Base-by-base conservation (phyloP, 2,888 invertebrate species). In the Trilocha varians region DNA sequence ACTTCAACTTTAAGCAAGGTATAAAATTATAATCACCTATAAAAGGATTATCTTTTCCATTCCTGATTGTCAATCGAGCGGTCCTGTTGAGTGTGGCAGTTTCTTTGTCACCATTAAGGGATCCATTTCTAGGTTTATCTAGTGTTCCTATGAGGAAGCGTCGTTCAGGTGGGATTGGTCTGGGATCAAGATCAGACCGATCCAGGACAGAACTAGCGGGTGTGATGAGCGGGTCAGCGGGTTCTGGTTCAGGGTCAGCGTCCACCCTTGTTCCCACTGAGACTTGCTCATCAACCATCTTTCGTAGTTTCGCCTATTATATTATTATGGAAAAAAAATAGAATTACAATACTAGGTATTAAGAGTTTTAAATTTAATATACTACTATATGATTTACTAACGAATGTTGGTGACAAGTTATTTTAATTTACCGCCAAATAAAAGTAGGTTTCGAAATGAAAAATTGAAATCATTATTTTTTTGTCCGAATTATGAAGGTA, bases 211-310 rank as follows among this genome's bases (percentile, higher is more conserved):
- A 84, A 49, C 72, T 85, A 44, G 87, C 87, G 2, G 87, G 87
- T n/a, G 87, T 87, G 65, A 87, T 87, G 51, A 87, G 83, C 2
- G 87, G 87, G 53, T 87, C 86, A 5, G 86, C 87, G 4, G 85
- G 79, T 55, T 86, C 84, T 0, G 86, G 79, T 55, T 82, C 79
- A 38, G 77, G 63, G 43, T 84, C 82, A 5, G 68, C 69, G 44
- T 92, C 91, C 51, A 89, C 88, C 52, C 90, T 87, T 39, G 90
- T 80, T 42, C 88, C 87, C 55, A 90, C 90, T 59, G 91, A 88
- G 70, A 91, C 90, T 87, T 94, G 94, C 88, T 95, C 94, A 85
- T 94, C 94, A 70, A 94, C 94, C 94, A 94, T 94, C 87, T 92
- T 93, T 87, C 93, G 90, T 75, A 93, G 91, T 88, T 92, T 92